Evolutionary conservation across 2,797 vertebrate genomes (phyloP).

Genomic region (Otolemur crassicaudatus): DNA sequence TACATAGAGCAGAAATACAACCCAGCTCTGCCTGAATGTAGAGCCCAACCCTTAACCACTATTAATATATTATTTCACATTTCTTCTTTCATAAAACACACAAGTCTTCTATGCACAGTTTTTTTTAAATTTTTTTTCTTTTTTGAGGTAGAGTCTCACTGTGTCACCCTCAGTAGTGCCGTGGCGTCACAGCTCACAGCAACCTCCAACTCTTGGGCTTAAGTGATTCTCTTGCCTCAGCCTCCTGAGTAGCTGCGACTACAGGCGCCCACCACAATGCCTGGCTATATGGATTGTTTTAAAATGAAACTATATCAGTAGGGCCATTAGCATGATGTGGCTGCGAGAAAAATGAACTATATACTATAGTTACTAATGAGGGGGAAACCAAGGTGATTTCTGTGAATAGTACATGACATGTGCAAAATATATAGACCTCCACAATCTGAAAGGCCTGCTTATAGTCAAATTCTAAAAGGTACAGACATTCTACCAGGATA

Average conservation of each 20-base stretch:
- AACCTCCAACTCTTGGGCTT: no score
- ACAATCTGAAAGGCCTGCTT: constrained; percentile 28
- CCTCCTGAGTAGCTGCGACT: no score
- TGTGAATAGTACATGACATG: neutral
- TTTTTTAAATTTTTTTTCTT: no score
- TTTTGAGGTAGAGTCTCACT: no score
- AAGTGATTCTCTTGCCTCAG: no score
- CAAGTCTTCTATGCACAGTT: neutral
- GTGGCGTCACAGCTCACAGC: no score
- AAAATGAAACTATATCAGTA: neutral
- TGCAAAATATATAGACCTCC: neutral
- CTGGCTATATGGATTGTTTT: neutral
- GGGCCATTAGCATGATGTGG: neutral
- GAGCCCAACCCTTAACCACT: neutral
- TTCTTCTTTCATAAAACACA: constrained; percentile 33
- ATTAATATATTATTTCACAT: neutral
- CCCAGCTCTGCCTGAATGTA: neutral
- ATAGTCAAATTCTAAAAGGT: constrained; percentile 26
- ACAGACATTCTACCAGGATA: neutral
- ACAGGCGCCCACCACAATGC: no score
- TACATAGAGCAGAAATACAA: neutral
- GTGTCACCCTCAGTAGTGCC: no score
- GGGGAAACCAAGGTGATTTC: constrained; percentile 42
- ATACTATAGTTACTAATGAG: neutral
- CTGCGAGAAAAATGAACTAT: neutral